These are phyloP conservation scores for Rhopalosiphum nymphaeae DNA, from an alignment of 2,888 invertebrate genomes.

Conservation along the genomic window DNA sequence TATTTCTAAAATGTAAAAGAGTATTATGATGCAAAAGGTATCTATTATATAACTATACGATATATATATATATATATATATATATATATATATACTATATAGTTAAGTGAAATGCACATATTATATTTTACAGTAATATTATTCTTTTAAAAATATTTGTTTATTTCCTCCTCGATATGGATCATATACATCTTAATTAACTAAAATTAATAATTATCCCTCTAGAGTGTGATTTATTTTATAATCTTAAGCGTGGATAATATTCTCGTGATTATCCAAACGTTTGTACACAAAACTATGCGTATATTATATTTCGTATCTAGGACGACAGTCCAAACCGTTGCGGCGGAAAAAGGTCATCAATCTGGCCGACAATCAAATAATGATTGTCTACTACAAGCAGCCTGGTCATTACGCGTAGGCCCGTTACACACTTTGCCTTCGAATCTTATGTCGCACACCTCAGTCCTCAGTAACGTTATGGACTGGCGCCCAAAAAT, in stretches of 20 bases:
- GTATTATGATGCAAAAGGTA: not conserved
- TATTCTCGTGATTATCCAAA: not conserved
- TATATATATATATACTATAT: not conserved
- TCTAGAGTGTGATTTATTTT: not conserved
- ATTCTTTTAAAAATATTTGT: not conserved
- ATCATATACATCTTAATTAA: not conserved
- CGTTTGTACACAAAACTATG: not conserved
- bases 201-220: not conserved
- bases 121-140: not conserved
- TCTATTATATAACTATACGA: no score
- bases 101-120: not conserved
- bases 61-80: no score
- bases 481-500: conserved; percentile 43
- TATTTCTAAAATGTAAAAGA: not conserved
- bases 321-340: conserved; percentile 52
- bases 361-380: conserved; percentile 64
- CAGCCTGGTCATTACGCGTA: conserved; percentile 39
- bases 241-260: not conserved
- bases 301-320: conserved; percentile 41
- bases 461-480: not conserved
- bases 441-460: not conserved
- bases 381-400: conserved; percentile 43
- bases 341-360: conserved; percentile 53
- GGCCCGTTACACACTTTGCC: conserved; percentile 26
- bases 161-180: not conserved